phyloP scores from a whole-genome alignment of 2,888 invertebrate species.

The Mythimna pallens region DNA sequence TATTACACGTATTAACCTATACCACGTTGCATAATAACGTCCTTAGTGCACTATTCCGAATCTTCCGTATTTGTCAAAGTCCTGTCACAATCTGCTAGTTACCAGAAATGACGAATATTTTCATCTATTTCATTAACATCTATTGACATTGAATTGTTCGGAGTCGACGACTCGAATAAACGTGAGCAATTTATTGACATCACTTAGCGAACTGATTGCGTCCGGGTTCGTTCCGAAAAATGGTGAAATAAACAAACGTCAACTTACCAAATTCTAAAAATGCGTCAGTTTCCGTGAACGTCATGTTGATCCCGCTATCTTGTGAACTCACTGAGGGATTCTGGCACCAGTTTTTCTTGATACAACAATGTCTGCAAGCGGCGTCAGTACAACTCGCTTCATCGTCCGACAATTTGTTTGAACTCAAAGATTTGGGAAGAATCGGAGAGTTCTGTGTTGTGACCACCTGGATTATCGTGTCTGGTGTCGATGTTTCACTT shows the following conservation, averaged over 20 bases:
- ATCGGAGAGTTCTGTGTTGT: slow-evolving; percentile 83
- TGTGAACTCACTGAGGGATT: slow-evolving; percentile 94
- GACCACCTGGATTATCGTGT: slow-evolving; percentile 88
- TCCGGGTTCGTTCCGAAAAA: slow-evolving; percentile 28
- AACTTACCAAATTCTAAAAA: slow-evolving; percentile 86
- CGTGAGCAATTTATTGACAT: slow-evolving; percentile 41
- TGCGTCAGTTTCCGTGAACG: slow-evolving; percentile 93
- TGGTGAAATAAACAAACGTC: slow-evolving; percentile 6
- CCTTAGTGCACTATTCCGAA: not conserved
- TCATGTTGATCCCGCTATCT: slow-evolving; percentile 94
- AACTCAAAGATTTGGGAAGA: slow-evolving; percentile 89
- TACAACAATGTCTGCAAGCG: slow-evolving; percentile 86
- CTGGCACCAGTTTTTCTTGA: slow-evolving; percentile 91
- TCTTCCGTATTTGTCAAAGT: slow-evolving; percentile 30
- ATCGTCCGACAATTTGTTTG: slow-evolving; percentile 91
- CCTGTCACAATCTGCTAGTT: slow-evolving; percentile 35
- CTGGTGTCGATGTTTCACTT: slow-evolving; percentile 89
- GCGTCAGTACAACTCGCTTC: slow-evolving; percentile 86
- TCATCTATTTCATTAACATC: slow-evolving; percentile 36
- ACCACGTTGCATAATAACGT: not conserved
- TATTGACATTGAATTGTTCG: slow-evolving; percentile 53
- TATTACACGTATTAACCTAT: not conserved
- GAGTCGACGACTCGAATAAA: slow-evolving; percentile 39
- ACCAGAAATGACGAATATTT: slow-evolving; percentile 48
- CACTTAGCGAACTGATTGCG: slow-evolving; percentile 33